These are phyloP conservation scores for Papilio polytes DNA, from an alignment of 1,140 invertebrate species.

Conservation along the genomic window DNA sequence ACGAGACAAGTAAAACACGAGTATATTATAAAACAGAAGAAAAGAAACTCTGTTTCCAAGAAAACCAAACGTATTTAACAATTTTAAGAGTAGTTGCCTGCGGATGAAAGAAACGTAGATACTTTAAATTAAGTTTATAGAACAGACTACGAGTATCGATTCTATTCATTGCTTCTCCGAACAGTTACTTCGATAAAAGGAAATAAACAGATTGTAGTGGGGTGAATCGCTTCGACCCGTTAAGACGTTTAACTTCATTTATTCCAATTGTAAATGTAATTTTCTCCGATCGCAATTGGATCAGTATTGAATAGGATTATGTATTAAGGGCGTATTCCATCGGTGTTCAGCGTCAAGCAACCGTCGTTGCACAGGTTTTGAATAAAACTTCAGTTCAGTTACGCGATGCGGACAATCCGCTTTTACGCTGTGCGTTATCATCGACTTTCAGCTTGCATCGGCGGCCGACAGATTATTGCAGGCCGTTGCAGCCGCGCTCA, in stretches of 20 bases:
- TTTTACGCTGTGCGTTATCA: constrained; percentile 39
- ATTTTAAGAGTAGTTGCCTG: neutral
- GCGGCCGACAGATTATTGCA: constrained; percentile 21
- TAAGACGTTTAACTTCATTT: constrained; percentile 9
- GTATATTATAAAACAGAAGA: neutral
- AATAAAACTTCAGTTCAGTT: constrained; percentile 23
- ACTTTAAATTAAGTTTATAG: constrained; percentile 10
- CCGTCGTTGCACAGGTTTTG: constrained; percentile 15
- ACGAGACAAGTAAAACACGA: neutral
- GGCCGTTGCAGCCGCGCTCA: constrained; percentile 6
- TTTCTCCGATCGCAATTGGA: constrained; percentile 13
- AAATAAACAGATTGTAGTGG: neutral
- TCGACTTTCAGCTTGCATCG: constrained; percentile 32
- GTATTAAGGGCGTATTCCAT: constrained; percentile 1
- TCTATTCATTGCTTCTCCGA: neutral
- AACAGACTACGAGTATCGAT: neutral
- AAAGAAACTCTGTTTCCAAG: neutral
- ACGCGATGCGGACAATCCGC: constrained; percentile 36
- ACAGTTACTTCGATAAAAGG: neutral
- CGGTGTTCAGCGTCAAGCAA: neutral
- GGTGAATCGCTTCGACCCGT: neutral
- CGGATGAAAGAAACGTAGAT: neutral
- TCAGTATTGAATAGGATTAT: constrained; percentile 37
- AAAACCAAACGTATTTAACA: neutral
- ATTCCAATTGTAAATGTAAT: neutral